phyloP scores from a whole-genome alignment of 2,113 vertebrate species.

The Vombatus ursinus region DNA sequence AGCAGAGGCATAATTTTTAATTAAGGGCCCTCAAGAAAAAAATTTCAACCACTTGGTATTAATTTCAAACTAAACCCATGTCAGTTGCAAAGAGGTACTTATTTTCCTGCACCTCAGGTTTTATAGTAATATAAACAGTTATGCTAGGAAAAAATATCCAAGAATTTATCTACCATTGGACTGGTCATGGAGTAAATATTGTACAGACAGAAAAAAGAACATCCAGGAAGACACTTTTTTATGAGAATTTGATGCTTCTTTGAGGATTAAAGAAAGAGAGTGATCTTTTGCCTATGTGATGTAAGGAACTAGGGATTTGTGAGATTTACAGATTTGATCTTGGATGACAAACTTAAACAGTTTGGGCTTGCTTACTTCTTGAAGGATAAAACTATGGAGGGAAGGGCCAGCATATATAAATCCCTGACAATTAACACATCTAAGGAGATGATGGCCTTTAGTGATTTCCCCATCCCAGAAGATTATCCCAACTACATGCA shows the following conservation, averaged over 20 bases:
- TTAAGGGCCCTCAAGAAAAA: background rate
- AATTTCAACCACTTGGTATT: background rate
- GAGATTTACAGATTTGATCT: background rate
- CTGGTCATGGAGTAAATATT: background rate
- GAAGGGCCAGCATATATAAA: constrained; percentile 81
- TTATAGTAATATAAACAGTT: background rate
- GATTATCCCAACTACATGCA: constrained; percentile 86
- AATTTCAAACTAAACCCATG: background rate
- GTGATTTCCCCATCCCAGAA: constrained; percentile 86
- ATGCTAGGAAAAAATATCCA: background rate
- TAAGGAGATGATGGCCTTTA: constrained; percentile 89
- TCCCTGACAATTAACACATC: constrained; percentile 86
- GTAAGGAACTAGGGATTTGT: background rate
- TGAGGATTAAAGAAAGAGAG: background rate
- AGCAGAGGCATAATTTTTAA: background rate
- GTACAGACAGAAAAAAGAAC: background rate
- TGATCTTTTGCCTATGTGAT: background rate
- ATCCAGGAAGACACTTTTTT: background rate
- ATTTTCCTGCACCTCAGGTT: background rate
- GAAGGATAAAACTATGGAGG: constrained; percentile 80
- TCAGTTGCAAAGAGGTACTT: background rate
- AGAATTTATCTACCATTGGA: background rate
- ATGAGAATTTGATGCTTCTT: background rate
- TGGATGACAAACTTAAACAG: background rate
- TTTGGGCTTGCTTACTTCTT: constrained; percentile 11